Evolutionary conservation across 2,113 vertebrate species (phyloP).

Genomic region (Cyphomyrus discorhynchus): DNA sequence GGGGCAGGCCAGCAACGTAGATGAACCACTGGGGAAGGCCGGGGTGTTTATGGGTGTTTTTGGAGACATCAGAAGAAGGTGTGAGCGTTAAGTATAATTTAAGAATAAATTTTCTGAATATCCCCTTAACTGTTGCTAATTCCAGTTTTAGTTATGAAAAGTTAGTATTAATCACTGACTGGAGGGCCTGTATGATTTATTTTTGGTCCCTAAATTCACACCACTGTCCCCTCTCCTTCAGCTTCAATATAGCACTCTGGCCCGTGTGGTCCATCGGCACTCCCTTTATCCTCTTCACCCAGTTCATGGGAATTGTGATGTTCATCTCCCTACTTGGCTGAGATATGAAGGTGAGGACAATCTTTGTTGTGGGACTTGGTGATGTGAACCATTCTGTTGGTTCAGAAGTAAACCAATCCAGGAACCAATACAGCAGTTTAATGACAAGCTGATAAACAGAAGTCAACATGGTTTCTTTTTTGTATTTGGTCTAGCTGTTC

Average conservation of each 20-base stretch:
- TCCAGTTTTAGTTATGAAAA: background rate
- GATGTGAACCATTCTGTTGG: background rate
- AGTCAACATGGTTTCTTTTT: background rate
- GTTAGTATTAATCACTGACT: background rate
- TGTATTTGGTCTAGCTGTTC: background rate
- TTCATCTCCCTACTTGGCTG: conserved; percentile 83
- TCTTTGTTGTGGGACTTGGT: background rate
- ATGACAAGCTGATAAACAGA: background rate
- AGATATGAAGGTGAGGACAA: conserved; percentile 54
- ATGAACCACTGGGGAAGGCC: background rate
- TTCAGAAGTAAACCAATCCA: background rate
- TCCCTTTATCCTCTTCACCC: conserved; percentile 81
- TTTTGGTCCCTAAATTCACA: background rate
- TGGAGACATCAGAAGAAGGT: background rate
- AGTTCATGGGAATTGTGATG: conserved; percentile 96
- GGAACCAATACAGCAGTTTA: background rate
- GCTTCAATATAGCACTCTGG: conserved; percentile 89
- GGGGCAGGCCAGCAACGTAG: background rate
- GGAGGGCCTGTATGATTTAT: background rate
- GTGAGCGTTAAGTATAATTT: background rate
- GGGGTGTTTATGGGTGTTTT: background rate
- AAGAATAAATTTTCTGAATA: background rate
- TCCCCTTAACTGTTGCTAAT: background rate
- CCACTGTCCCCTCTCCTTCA: conserved; percentile 44
- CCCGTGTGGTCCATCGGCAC: conserved; percentile 88